Evolutionary conservation across 1,140 invertebrate genomes (phyloP).

Genomic region (Achroia grisella): DNA sequence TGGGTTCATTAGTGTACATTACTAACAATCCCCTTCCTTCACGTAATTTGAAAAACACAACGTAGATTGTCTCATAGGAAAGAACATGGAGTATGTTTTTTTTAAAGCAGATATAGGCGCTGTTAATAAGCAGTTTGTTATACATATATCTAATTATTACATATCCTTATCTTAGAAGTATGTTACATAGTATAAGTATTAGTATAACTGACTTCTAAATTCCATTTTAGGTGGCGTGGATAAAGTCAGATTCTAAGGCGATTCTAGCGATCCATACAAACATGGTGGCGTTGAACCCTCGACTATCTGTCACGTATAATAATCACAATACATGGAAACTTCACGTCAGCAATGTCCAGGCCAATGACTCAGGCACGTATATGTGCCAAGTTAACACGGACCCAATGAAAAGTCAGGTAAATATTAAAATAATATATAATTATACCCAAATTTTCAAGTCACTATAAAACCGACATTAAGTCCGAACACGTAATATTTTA

Average conservation of each 20-base stretch:
- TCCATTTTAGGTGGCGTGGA: slow-evolving; percentile 87
- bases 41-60: no score
- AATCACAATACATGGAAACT: slow-evolving; percentile 94
- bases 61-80: no score
- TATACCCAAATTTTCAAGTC: no score
- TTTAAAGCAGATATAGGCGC: no score
- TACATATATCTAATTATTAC: no score
- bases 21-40: no score
- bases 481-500: no score
- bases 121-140: no score
- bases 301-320: slow-evolving; percentile 90
- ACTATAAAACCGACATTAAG: no score
- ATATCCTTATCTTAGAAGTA: no score
- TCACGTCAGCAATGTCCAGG: slow-evolving; percentile 89
- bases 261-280: slow-evolving; percentile 92
- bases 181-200: slow-evolving; percentile 52
- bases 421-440: slow-evolving; percentile 6
- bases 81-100: no score
- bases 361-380: slow-evolving; percentile 90
- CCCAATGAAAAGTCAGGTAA: slow-evolving; percentile 88
- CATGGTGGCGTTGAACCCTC: slow-evolving; percentile 90
- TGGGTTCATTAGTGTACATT: no score
- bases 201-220: slow-evolving; percentile 28
- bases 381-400: slow-evolving; percentile 94
- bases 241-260: slow-evolving; percentile 91